phyloP scores from a whole-genome alignment of 2,888 invertebrate species.

The Rhyacophila evoluta region DNA sequence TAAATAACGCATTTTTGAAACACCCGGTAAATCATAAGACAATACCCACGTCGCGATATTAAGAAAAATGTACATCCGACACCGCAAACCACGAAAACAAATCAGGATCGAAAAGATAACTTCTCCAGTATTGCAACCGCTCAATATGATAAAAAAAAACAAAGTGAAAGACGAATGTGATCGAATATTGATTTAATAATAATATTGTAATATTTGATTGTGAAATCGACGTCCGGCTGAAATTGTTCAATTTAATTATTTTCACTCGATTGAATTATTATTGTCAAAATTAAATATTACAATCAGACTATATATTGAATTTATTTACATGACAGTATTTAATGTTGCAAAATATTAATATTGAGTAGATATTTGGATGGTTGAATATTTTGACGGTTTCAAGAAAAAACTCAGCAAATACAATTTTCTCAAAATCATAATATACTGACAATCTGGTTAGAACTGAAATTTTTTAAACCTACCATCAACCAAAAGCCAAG shows the following conservation, averaged over 20 bases:
- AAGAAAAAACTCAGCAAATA: too few species aligned
- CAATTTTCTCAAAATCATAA: too few species aligned
- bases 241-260: background rate
- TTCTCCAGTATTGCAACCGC: background rate
- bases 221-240: background rate
- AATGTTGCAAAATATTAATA: constrained; percentile 7
- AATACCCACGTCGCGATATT: background rate
- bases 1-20: background rate
- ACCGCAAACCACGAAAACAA: constrained; percentile 55
- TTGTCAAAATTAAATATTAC: background rate
- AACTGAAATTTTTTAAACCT: too few species aligned
- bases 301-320: background rate
- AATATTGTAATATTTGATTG: background rate
- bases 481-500: too few species aligned
- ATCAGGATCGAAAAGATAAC: constrained; percentile 46
- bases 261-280: constrained; percentile 1
- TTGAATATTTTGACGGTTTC: too few species aligned
- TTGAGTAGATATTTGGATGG: background rate
- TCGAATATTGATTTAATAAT: background rate
- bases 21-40: background rate
- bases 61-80: constrained; percentile 40
- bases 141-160: background rate
- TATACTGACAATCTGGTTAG: too few species aligned
- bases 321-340: background rate
- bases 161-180: constrained; percentile 5